Evolutionary conservation across 2,888 invertebrate genomes (phyloP).

Genomic region (Dicycla oo): DNA sequence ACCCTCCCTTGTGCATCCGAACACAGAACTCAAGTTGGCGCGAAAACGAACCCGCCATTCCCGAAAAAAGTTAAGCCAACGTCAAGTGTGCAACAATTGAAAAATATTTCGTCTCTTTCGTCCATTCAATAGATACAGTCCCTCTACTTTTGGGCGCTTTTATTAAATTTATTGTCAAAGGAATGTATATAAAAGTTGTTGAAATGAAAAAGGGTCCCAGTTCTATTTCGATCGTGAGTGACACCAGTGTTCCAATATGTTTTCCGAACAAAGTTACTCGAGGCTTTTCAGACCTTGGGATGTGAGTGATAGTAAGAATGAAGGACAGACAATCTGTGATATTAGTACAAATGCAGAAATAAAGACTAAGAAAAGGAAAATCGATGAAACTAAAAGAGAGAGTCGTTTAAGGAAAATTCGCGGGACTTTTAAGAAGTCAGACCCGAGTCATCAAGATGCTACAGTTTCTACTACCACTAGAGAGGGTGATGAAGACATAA

Average conservation of each 20-base stretch:
- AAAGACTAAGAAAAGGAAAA: conserved; percentile 73
- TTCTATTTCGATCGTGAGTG: conserved; percentile 80
- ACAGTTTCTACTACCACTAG: conserved; percentile 90
- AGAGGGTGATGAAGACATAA: conserved; percentile 74
- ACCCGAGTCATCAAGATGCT: conserved; percentile 87
- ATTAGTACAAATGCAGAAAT: conserved; percentile 62
- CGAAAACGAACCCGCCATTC: conserved; percentile 40
- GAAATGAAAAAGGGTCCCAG: conserved; percentile 87
- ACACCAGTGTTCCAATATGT: conserved; percentile 78
- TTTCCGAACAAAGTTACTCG: conserved; percentile 85
- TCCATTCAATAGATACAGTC: conserved; percentile 85
- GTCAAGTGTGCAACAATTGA: conserved; percentile 90
- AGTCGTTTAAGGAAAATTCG: conserved; percentile 86
- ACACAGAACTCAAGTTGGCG: conserved; percentile 64
- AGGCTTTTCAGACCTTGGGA: conserved; percentile 92
- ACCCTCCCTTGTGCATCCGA: conserved; percentile 50
- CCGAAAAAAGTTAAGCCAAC: conserved; percentile 64
- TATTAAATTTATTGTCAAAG: conserved; percentile 90
- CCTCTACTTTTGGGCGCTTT: conserved; percentile 86
- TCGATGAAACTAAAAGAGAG: conserved; percentile 80
- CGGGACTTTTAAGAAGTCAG: conserved; percentile 81
- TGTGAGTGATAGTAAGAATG: conserved; percentile 80
- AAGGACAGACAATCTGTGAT: conserved; percentile 66
- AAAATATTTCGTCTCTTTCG: conserved; percentile 90
- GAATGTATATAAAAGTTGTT: conserved; percentile 90